Percentiles rank a stretch among this genome's conserved stretches.
phyloP scores from a whole-genome alignment of 2,888 invertebrate species.

The Ceriagrion tenellum region DNA sequence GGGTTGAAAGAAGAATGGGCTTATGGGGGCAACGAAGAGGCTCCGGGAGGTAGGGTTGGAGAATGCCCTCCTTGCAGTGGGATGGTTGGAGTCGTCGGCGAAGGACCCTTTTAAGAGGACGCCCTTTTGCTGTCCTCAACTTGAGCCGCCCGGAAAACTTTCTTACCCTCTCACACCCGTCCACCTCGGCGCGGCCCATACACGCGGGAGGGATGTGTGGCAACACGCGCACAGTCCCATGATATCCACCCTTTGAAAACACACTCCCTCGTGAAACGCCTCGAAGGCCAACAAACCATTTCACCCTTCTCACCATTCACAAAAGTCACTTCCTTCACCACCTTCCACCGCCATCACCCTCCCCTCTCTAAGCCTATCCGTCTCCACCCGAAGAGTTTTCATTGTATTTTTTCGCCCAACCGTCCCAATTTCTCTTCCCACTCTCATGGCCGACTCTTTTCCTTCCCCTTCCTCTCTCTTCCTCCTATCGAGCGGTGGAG shows the following conservation, averaged over 20 bases:
- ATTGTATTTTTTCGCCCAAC: not conserved
- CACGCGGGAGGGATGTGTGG: not conserved
- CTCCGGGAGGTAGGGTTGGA: not conserved
- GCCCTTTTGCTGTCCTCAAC: conserved; percentile 30
- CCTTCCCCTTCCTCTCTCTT: not conserved
- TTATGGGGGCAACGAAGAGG: conserved; percentile 72
- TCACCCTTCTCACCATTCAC: not conserved
- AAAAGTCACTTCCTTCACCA: not conserved
- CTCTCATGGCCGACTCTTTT: not conserved
- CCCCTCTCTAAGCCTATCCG: not conserved
- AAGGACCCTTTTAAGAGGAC: not conserved
- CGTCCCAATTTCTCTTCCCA: not conserved
- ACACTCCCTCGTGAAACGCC: not conserved
- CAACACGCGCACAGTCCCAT: not conserved
- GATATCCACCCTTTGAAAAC: not conserved
- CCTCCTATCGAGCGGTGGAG: no score
- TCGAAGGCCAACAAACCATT: not conserved
- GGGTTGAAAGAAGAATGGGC: conserved; percentile 72
- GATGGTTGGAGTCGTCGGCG: not conserved
- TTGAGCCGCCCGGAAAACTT: not conserved
- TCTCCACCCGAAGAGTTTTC: not conserved
- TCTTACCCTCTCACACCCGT: not conserved
- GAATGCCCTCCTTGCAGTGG: not conserved
- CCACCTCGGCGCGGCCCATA: not conserved
- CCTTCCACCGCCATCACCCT: not conserved